A percentile compares a stretch with the other conserved stretches of the same genome.
Conservation (phyloP, 2,113 vertebrate genomes). For the Psittacara wagleri region DNA sequence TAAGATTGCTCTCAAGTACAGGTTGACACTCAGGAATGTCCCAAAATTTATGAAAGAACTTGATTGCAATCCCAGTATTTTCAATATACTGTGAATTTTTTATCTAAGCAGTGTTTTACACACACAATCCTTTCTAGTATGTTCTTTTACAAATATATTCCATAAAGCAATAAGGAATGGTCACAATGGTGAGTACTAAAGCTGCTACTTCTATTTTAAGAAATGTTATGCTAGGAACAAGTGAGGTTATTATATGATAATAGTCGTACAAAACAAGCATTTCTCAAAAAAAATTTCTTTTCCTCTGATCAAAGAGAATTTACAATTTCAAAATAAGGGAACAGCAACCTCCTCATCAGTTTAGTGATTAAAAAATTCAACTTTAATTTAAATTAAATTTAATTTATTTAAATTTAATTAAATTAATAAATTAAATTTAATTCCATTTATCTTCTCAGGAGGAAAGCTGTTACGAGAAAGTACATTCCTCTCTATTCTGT, state of each 20-base stretch:
- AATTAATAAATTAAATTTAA: too few species aligned
- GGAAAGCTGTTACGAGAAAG: neutral
- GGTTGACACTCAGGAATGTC: neutral
- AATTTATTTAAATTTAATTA: too few species aligned
- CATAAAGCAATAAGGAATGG: neutral
- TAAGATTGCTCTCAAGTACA: neutral
- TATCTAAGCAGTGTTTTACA: neutral
- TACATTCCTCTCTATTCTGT: neutral
- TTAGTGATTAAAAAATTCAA: neutral
- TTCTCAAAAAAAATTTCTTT: neutral
- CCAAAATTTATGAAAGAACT: neutral
- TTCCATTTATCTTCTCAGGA: neutral
- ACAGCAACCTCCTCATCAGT: neutral
- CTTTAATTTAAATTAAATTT: neutral
- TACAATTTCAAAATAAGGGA: neutral
- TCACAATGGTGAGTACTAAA: neutral
- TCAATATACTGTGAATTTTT: neutral
- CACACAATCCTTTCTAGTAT: neutral
- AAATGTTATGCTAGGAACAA: neutral
- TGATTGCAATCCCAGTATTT: neutral
- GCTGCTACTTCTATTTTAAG: neutral
- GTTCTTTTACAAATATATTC: neutral
- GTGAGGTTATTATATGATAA: conserved; percentile 13
- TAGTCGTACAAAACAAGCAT: neutral
- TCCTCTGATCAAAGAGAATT: neutral